Percentiles rank a stretch among this genome's conserved stretches.
Conservation (phyloP, 2,113 vertebrate genomes). For the Canis aureus region DNA sequence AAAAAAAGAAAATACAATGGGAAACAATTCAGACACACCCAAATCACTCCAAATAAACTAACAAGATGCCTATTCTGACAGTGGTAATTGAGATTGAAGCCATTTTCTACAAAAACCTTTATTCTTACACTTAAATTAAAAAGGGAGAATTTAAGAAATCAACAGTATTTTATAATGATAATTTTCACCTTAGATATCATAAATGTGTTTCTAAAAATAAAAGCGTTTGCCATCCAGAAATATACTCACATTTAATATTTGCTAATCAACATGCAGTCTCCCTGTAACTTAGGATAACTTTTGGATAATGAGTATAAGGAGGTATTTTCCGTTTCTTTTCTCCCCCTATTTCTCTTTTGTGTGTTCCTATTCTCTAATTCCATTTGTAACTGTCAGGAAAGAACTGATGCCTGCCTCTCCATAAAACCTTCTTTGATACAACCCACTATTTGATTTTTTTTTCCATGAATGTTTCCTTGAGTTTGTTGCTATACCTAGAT, state of each 20-base stretch:
- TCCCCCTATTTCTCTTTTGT: background rate
- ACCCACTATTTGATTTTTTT: slow-evolving; percentile 24
- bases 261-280: background rate
- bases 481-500: slow-evolving; percentile 35
- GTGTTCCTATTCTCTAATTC: slow-evolving; percentile 26
- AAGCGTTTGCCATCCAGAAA: background rate
- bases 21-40: background rate
- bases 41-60: slow-evolving; percentile 54
- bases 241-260: background rate
- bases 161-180: background rate
- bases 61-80: background rate
- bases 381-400: slow-evolving; percentile 40
- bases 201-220: slow-evolving; percentile 34
- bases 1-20: background rate
- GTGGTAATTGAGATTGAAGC: background rate
- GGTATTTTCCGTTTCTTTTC: background rate
- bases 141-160: slow-evolving; percentile 14
- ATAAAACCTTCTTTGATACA: slow-evolving; percentile 13
- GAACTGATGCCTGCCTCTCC: background rate
- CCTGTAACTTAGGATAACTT: background rate
- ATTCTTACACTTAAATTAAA: slow-evolving; percentile 25
- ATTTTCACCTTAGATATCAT: background rate
- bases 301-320: slow-evolving; percentile 38
- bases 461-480: background rate
- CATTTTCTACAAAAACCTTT: slow-evolving; percentile 42